Evolutionary conservation across 2,113 vertebrate genomes (phyloP), one percentile per base, ranked within the genome.

Genomic region (Rhinolophus ferrumequinum): DNA sequence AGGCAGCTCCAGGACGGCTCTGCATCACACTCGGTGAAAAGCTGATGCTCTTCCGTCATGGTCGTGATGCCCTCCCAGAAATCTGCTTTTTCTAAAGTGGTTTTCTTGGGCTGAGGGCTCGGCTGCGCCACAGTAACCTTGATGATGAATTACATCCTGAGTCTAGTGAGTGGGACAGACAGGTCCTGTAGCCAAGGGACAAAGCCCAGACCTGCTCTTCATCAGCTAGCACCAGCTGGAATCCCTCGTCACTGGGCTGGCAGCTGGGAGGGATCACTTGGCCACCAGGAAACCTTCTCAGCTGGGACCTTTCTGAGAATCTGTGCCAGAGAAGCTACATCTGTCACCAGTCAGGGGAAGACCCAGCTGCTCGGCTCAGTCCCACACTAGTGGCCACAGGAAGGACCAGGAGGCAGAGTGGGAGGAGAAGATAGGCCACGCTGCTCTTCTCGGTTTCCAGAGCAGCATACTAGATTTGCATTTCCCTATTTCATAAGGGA

Each of bases 201-300:
- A 79, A 73, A 83, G 83, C 77, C 62, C 1, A 8, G 89, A 64
- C 58, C 82, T 96, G 96, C n/a, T 92, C 87, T 93, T 60, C 1
- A 1, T 93, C 83, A 90, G 52, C 80, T 58, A 19, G 47, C 77
- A 33, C 93, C 87, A 77, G 92, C 90, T 97, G 97, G 87, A 52
- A 54, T 19, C 62, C 35, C 87, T 96, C 38, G 38, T 70, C 0
- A 0, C n/a, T 1, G 10, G 52, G 21, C 41, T 54, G 52, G 67
- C 97, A 97, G 97, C 97, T 97, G 95, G 50, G 94, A 82, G 35
- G 33, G 47, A 92, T 97, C 97, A 82, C 60, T 86, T 12, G 66
- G 87, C 73, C 89, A 87, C 89, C 86, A 81, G 93, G 60, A 96
- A 75, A 50, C 8, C 75, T 95, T 70, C 79, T 67, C 96, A 88